Conservation (phyloP, 2,888 invertebrate genomes). For the Dasypolia templi region DNA sequence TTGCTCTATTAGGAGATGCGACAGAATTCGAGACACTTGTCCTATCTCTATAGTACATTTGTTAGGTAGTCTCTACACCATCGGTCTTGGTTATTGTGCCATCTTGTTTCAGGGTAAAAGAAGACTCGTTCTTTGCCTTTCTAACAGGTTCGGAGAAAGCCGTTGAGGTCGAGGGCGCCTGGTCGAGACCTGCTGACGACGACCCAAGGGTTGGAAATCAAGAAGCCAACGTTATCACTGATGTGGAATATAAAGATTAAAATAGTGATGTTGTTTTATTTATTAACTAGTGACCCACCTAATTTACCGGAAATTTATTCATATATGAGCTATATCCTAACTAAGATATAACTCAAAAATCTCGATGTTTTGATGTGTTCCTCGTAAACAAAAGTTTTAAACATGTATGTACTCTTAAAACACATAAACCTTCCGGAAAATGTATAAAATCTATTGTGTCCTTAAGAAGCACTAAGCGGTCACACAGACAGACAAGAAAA, state of each 20-base stretch:
- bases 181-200: not conserved
- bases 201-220: not conserved
- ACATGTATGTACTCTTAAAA: too few relatives aligned
- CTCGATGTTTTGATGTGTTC: too few relatives aligned
- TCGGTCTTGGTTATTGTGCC: slow-evolving; percentile 26
- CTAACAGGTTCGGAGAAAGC: slow-evolving; percentile 45
- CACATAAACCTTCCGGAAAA: too few relatives aligned
- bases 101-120: slow-evolving; percentile 48
- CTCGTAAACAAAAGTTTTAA: too few relatives aligned
- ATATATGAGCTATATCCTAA: too few relatives aligned
- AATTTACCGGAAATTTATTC: too few relatives aligned
- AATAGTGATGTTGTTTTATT: slow-evolving; percentile 23
- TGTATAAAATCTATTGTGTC: too few relatives aligned
- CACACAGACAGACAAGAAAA: too few relatives aligned
- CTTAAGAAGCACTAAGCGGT: too few relatives aligned
- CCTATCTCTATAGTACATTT: not conserved
- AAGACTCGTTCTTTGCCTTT: slow-evolving; percentile 51
- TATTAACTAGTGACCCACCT: not conserved
- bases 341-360: too few relatives aligned
- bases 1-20: not conserved
- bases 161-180: slow-evolving; percentile 34
- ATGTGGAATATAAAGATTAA: slow-evolving; percentile 24
- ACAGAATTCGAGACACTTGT: not conserved
- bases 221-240: not conserved
- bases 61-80: not conserved